Evolutionary conservation across 2,888 invertebrate species (phyloP).

Genomic region (Hirtodrosophila trivittata): DNA sequence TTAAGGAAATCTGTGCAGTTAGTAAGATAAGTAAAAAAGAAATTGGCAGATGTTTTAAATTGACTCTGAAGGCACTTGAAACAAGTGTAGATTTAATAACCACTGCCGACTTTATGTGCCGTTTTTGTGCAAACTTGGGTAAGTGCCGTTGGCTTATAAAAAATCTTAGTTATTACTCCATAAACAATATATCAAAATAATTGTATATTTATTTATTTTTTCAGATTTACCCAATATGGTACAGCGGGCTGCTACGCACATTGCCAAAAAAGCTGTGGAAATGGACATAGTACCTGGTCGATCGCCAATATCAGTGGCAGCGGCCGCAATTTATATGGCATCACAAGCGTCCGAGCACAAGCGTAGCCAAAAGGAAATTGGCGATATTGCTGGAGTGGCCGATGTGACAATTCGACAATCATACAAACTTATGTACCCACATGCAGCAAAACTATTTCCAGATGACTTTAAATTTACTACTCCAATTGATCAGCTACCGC

Average conservation of each 20-base stretch:
- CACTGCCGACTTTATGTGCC: constrained; percentile 99
- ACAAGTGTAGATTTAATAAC: constrained; percentile 99
- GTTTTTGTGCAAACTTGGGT: constrained; percentile 98
- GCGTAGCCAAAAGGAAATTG: constrained; percentile 98
- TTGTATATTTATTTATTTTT: not conserved
- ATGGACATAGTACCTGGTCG: constrained; percentile 98
- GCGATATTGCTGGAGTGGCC: constrained; percentile 98
- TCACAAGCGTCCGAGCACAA: constrained; percentile 98
- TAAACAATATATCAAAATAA: not conserved
- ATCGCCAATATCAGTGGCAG: constrained; percentile 99
- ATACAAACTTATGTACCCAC: constrained; percentile 98
- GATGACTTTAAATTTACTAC: constrained; percentile 98
- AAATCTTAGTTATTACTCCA: too few relatives aligned
- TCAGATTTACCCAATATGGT: constrained; percentile 91
- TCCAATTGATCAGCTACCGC: constrained; percentile 96
- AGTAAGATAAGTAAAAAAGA: constrained; percentile 99
- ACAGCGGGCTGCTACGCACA: constrained; percentile 97
- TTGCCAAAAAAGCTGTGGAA: constrained; percentile 98
- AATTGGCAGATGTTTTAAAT: constrained; percentile 98
- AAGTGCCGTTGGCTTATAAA: too few relatives aligned
- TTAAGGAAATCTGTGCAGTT: constrained; percentile 99
- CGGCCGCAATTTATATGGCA: constrained; percentile 99
- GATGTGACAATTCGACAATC: constrained; percentile 99
- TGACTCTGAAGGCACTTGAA: constrained; percentile 97
- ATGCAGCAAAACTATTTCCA: constrained; percentile 96